Evolutionary conservation across 2,888 invertebrate genomes (phyloP), one percentile per base, ranked within the genome.

Genomic region (Automeris io): DNA sequence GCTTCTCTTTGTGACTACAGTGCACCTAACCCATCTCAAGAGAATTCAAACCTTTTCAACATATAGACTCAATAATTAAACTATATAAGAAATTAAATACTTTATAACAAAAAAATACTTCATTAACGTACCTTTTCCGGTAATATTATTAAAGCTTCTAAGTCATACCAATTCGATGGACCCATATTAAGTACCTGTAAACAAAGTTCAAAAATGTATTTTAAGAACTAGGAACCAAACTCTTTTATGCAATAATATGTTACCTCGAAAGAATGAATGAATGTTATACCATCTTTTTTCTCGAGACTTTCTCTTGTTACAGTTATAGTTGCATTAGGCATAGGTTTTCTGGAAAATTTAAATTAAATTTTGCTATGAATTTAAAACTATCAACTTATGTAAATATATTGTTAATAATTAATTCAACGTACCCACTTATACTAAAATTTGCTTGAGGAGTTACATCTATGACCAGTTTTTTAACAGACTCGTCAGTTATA

Each of bases 231-330:
- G 7, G 7, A 1, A n/a, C 9, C 5, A 11, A 11, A 37, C 6
- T 2, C 31, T 7, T 6, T 18, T 26, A 26, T 8, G 9, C 8
- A 11, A 26, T 1, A 32, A 8, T 6, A 26, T 24, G 42, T 25
- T 60, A 79, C 83, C 73, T 81, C 73, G 45, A 68, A 77, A 48
- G 69, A 74, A 51, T 83, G 82, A 12, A 61, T 53, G 33, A 80
- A 73, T 0, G 62, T 46, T 1, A 82, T 42, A 16, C 59, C 62
- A 4, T 52, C 65, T 1, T 49, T 59, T 12, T 56, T 56, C 3
- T 61, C 40, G 1, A 77, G 54, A 8, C 58, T 69, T 5, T 77
- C 72, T 43, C 82, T 73, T 13, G 74, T 52, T 1, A 85, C 60
- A n/a, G 52, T 26, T 6, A 82, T 49, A 0, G 79, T 74, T 2